Evolutionary conservation across 2,888 invertebrate genomes (phyloP).

Genomic region (Cryptophagus acutangulus): DNA sequence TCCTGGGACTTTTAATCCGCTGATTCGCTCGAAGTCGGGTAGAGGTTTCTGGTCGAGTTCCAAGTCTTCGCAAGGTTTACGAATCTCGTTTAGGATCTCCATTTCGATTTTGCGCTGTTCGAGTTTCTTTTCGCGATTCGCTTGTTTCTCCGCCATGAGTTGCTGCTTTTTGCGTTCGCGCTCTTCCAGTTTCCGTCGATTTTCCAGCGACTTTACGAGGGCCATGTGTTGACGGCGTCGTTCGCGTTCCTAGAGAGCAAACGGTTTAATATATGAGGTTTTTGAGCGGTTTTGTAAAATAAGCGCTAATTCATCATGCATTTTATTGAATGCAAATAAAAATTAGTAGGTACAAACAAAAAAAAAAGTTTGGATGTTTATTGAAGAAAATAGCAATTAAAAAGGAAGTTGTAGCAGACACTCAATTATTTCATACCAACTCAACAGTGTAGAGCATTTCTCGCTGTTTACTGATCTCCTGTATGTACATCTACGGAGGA

Average conservation of each 20-base stretch:
- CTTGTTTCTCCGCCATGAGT: conserved; percentile 76
- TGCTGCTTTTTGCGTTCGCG: conserved; percentile 71
- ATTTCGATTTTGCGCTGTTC: conserved; percentile 64
- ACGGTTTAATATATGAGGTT: conserved; percentile 7
- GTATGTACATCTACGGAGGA: conserved; percentile 74
- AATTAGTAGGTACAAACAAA: conserved; percentile 14
- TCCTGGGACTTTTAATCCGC: conserved; percentile 62
- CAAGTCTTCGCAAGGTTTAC: conserved; percentile 90
- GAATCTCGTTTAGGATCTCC: conserved; percentile 63
- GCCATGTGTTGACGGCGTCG: conserved; percentile 86
- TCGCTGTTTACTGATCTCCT: conserved; percentile 85
- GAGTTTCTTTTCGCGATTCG: conserved; percentile 78
- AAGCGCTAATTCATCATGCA: conserved; percentile 6
- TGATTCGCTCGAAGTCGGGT: conserved; percentile 70
- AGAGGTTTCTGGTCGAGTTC: conserved; percentile 72
- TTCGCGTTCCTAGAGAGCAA: conserved; percentile 68
- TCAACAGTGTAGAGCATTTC: conserved; percentile 79
- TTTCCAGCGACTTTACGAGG: conserved; percentile 81
- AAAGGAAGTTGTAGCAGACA: not conserved
- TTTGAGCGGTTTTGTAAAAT: too few species aligned
- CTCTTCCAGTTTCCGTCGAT: conserved; percentile 81
- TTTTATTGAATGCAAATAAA: conserved; percentile 10
- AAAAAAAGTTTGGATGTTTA: not conserved
- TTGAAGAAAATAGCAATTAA: conserved; percentile 1
- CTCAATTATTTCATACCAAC: conserved; percentile 60